Evolutionary conservation across 2,797 vertebrate species (phyloP).

Genomic region (Peromyscus eremicus): DNA sequence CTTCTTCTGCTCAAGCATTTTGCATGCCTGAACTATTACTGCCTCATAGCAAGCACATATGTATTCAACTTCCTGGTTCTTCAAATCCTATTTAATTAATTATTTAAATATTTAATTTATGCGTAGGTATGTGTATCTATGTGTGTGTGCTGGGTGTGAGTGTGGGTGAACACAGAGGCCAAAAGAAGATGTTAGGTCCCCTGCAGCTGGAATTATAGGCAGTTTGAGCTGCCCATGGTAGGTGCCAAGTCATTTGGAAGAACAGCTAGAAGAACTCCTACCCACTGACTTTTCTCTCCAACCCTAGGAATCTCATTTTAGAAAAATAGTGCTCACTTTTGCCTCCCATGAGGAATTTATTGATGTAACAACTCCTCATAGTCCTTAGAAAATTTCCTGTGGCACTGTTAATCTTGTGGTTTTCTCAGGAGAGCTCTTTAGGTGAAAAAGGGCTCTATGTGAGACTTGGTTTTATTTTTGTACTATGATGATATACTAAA

Average conservation of each 20-base stretch:
- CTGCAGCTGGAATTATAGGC: not conserved
- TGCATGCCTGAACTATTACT: constrained; percentile 46
- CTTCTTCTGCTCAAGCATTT: constrained; percentile 56
- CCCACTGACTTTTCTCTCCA: not conserved
- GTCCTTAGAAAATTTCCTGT: constrained; percentile 40
- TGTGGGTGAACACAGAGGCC: not conserved
- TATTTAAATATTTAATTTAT: not conserved
- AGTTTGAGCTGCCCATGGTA: not conserved
- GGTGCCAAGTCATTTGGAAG: not conserved
- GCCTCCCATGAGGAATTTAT: constrained; percentile 33
- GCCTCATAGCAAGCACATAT: not conserved
- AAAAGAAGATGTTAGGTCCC: not conserved
- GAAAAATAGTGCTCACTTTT: constrained; percentile 5
- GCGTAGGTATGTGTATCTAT: not conserved
- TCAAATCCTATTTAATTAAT: not conserved
- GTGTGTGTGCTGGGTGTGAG: not conserved
- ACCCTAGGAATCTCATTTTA: not conserved
- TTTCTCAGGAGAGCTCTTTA: not conserved
- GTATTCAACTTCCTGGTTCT: constrained; percentile 1
- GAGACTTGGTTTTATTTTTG: not conserved
- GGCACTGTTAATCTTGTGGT: not conserved
- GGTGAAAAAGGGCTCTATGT: not conserved
- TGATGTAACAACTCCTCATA: not conserved
- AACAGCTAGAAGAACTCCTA: not conserved
- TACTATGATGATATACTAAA: not conserved